Evolutionary conservation across 1,140 invertebrate species (phyloP).

Genomic region (Drosophila pseudoobscura): DNA sequence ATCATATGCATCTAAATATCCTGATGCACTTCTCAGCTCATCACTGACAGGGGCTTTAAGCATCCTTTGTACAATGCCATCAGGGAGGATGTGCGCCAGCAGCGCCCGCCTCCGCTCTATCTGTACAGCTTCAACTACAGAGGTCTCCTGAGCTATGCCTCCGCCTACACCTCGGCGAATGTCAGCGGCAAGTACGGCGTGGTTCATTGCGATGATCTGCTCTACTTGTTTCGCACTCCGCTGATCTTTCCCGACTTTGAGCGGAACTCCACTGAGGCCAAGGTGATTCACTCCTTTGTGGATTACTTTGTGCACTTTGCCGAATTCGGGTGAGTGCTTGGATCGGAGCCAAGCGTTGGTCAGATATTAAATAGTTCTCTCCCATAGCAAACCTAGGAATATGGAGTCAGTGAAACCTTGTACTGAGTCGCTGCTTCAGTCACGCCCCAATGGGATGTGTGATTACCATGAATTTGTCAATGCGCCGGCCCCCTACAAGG

Average conservation of each 20-base stretch:
- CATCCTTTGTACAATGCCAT: slow-evolving; percentile 67
- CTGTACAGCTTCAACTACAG: slow-evolving; percentile 72
- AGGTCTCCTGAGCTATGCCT: slow-evolving; percentile 63
- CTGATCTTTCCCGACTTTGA: slow-evolving; percentile 69
- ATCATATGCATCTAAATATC: not conserved
- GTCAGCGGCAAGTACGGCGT: slow-evolving; percentile 61
- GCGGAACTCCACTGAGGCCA: slow-evolving; percentile 58
- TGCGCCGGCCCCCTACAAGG: slow-evolving; percentile 4
- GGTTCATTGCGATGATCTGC: slow-evolving; percentile 79
- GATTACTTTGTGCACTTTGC: slow-evolving; percentile 73
- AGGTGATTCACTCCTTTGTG: slow-evolving; percentile 52
- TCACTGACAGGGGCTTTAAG: slow-evolving; percentile 72
- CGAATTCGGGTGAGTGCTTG: slow-evolving; percentile 54
- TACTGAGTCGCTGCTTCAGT: slow-evolving; percentile 33
- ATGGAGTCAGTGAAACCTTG: slow-evolving; percentile 37
- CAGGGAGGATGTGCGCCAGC: slow-evolving; percentile 40
- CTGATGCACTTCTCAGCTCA: slow-evolving; percentile 45
- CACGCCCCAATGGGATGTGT: slow-evolving; percentile 60
- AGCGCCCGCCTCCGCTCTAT: slow-evolving; percentile 52
- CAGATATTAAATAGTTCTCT: not conserved
- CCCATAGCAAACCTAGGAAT: slow-evolving; percentile 46
- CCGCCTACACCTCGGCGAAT: slow-evolving; percentile 57
- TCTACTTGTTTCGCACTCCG: slow-evolving; percentile 77
- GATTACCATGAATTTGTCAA: slow-evolving; percentile 74
- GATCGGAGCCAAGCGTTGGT: not conserved